phyloP scores from a whole-genome alignment of 2,797 vertebrate species.

The Diglossa cyanea region DNA sequence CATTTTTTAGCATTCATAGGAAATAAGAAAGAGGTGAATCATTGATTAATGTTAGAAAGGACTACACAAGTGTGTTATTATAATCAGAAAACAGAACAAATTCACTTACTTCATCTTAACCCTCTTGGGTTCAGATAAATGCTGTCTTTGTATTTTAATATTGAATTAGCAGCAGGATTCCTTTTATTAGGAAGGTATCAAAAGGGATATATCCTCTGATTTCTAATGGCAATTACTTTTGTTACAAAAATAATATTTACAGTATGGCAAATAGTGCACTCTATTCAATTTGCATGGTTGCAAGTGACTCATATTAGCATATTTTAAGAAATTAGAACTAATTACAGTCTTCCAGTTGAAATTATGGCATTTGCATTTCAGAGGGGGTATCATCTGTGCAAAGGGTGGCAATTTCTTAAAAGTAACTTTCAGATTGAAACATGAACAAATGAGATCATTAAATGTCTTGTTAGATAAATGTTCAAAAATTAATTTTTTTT shows the following conservation, averaged over 20 bases:
- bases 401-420: not conserved
- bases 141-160: not conserved
- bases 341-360: not conserved
- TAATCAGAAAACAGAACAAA: slow-evolving; percentile 15
- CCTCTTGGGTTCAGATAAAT: not conserved
- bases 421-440: not conserved
- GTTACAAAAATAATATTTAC: slow-evolving; percentile 3
- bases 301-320: not conserved
- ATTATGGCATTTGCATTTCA: not conserved
- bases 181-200: not conserved
- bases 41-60: not conserved
- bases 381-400: not conserved
- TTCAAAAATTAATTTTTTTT: not conserved
- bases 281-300: not conserved
- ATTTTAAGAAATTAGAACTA: slow-evolving; percentile 15
- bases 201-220: not conserved
- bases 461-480: not conserved
- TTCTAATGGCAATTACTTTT: not conserved
- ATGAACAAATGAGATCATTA: not conserved
- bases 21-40: not conserved
- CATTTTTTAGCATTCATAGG: not conserved
- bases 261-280: not conserved
- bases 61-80: not conserved
- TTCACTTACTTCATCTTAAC: not conserved
- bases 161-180: not conserved